Evolutionary conservation across 1,140 invertebrate species (phyloP), one percentile per base, ranked within the genome.

Genomic region (Hetaerina americana): DNA sequence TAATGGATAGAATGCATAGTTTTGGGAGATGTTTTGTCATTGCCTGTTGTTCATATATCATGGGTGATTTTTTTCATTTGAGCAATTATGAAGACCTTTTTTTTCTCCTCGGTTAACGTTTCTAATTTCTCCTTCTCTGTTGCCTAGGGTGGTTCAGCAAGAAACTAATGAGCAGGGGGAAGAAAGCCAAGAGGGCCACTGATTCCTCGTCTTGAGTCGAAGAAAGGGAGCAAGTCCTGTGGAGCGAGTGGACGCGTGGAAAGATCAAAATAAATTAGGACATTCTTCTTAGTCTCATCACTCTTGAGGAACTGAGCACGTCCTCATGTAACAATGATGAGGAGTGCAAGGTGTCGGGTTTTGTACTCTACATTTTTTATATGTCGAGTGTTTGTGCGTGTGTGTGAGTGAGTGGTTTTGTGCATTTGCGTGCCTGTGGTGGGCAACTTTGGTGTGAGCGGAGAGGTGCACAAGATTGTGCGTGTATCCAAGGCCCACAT

Each of bases 131-230:
- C 26, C 0, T 72, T 68, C 26, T 76, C 0, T 69, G 70, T 74
- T 76, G 77, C 79, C 73, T 78, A 81, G 79, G 79, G 78, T 81
- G 80, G 79, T 78, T 80, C 79, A 78, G 77, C 78, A 80, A 80
- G 79, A 80, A 80, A 81, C 76, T 81, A 80, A 80, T 77, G 76
- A 77, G 76, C 70, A 80, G 76, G n/a, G n/a, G n/a, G 73, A 79
- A 78, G 72, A 69, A 66, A 72, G 26, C 28, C 5, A 70, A 24
- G 24, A 27, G 8, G 66, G 66, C 31, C 68, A 27, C 68, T 57
- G 40, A 57, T 12, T 57, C 22, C 40, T 57, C 22, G 15, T 18
- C 22, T n/a, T 18, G 40, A 57, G 40, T 18, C 40, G 1, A 57
- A 57, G 15, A 57, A 57, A 57, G 40, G 22, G 10, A 2, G 10